Conservation (phyloP, 2,797 vertebrate genomes). For the Apogon hyalosoma region DNA sequence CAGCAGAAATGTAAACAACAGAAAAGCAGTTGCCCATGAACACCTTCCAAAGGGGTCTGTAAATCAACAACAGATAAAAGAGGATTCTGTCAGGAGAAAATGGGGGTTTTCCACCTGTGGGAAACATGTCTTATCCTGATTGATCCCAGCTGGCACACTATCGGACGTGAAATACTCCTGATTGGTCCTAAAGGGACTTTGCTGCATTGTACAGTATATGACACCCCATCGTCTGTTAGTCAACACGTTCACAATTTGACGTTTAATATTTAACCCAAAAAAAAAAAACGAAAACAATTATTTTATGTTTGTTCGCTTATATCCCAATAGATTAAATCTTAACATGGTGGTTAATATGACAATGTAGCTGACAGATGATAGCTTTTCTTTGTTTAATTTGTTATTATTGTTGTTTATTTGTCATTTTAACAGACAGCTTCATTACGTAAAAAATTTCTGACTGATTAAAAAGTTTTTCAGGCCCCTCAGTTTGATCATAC, state of each 20-base stretch:
- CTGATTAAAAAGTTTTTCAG: too few relatives aligned
- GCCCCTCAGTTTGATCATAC: too few relatives aligned
- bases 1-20: slow-evolving; percentile 13
- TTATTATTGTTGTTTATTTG: too few relatives aligned
- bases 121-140: slow-evolving; percentile 37
- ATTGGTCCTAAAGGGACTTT: slow-evolving; percentile 70
- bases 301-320: too few relatives aligned
- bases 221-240: slow-evolving; percentile 21
- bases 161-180: slow-evolving; percentile 49
- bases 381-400: too few relatives aligned
- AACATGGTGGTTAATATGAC: too few relatives aligned
- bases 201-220: slow-evolving; percentile 24
- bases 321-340: too few relatives aligned
- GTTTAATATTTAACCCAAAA: not conserved
- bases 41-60: not conserved
- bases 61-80: slow-evolving; percentile 1
- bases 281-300: too few relatives aligned
- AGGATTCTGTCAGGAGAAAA: slow-evolving; percentile 12
- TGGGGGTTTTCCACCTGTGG: slow-evolving; percentile 38
- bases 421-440: too few relatives aligned
- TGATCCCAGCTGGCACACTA: slow-evolving; percentile 68
- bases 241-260: not conserved
- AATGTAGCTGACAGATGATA: too few relatives aligned
- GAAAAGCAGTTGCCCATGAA: not conserved
- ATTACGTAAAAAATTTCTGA: too few relatives aligned